Evolutionary conservation across 2,113 vertebrate species (phyloP).

Genomic region (Trochalopteron elliotii): DNA sequence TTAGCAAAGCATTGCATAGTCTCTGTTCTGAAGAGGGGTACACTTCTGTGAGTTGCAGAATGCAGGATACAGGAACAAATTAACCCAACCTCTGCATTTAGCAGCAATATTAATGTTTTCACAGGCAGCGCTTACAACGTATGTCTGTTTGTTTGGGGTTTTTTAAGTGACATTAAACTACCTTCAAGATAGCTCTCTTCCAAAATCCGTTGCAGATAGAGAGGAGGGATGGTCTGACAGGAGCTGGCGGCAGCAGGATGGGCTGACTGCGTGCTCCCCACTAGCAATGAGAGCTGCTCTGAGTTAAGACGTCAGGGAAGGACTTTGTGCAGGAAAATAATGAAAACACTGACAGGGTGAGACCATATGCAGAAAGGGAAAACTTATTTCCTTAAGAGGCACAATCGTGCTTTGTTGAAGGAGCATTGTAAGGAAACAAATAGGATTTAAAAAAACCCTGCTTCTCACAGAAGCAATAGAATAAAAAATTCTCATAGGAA

Average conservation of each 20-base stretch:
- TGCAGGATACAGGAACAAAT: background rate
- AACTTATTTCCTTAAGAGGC: background rate
- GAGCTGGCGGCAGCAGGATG: background rate
- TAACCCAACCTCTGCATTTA: background rate
- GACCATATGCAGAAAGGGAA: background rate
- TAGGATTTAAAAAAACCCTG: background rate
- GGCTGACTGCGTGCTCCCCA: fast-evolving
- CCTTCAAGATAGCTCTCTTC: background rate
- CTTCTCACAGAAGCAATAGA: background rate
- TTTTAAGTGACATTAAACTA: background rate
- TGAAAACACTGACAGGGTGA: background rate
- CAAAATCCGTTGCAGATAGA: background rate
- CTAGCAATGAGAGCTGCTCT: background rate
- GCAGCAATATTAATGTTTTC: background rate
- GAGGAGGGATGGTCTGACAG: background rate
- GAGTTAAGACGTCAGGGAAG: background rate
- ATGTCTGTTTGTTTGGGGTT: background rate
- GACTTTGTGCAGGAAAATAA: background rate
- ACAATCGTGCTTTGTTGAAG: background rate
- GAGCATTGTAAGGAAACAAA: background rate
- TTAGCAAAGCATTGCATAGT: background rate
- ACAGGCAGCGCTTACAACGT: background rate
- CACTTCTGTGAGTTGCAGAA: background rate
- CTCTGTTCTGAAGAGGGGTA: background rate
- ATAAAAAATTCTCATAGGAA: background rate